These are phyloP conservation scores for Prosapia bicincta DNA, from an alignment of 2,888 invertebrate species.

Conservation along the genomic window DNA sequence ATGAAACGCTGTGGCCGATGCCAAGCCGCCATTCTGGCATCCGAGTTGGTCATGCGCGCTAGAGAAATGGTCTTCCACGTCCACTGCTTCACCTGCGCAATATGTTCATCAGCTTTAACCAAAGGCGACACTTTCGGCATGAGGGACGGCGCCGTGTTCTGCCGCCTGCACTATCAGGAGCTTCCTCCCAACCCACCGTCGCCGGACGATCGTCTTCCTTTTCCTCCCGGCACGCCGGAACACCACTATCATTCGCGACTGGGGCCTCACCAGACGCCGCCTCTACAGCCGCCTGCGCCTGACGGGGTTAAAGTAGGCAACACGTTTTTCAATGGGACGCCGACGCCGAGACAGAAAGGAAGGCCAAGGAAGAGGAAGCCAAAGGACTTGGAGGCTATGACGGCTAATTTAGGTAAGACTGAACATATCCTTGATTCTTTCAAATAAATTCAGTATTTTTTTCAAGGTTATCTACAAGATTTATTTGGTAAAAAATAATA, in stretches of 20 bases:
- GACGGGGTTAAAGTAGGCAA: constrained; percentile 36
- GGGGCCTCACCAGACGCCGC: constrained; percentile 29
- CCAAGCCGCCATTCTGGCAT: constrained; percentile 80
- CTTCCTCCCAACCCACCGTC: constrained; percentile 43
- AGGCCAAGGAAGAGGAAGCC: constrained; percentile 90
- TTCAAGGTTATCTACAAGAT: too few species aligned
- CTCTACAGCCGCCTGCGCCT: constrained; percentile 31
- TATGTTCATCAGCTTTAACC: constrained; percentile 80
- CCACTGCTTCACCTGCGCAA: constrained; percentile 89
- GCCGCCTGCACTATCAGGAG: constrained; percentile 67
- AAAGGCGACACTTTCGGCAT: constrained; percentile 96
- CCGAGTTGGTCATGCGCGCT: constrained; percentile 93
- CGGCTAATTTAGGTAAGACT: constrained; percentile 75
- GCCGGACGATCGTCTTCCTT: constrained; percentile 29
- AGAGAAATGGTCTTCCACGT: constrained; percentile 91
- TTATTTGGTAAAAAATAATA: too few species aligned
- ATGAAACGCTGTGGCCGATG: constrained; percentile 87
- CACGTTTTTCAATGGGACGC: constrained; percentile 56
- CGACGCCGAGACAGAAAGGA: constrained; percentile 84
- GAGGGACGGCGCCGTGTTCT: constrained; percentile 82
- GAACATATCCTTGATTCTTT: too few species aligned
- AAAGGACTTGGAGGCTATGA: constrained; percentile 83
- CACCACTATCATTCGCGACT: constrained; percentile 54
- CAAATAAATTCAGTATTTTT: too few species aligned
- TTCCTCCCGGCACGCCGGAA: constrained; percentile 36